Evolutionary conservation across 2,888 invertebrate species (phyloP).

Genomic region (Oligia latruncula): DNA sequence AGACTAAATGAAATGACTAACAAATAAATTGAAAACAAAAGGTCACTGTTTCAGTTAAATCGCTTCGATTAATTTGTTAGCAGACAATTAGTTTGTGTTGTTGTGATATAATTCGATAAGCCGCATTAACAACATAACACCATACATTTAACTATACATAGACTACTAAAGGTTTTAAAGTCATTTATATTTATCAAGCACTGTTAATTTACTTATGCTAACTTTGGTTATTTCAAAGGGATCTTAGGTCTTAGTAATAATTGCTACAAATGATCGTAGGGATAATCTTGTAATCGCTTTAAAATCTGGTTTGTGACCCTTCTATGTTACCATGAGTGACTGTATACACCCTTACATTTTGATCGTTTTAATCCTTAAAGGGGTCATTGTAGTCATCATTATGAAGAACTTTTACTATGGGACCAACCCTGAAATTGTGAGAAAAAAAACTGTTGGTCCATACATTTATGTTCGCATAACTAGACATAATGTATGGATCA

Average conservation of each 20-base stretch:
- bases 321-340: not conserved
- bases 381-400: too few relatives aligned
- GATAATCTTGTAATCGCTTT: constrained; percentile 35
- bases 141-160: not conserved
- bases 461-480: too few relatives aligned
- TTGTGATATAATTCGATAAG: not conserved
- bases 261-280: constrained; percentile 55
- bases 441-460: too few relatives aligned
- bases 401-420: too few relatives aligned
- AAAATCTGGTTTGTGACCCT: not conserved
- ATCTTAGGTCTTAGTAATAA: constrained; percentile 48
- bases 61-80: not conserved
- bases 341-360: too few relatives aligned
- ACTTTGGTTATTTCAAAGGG: constrained; percentile 35
- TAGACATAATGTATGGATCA: too few relatives aligned
- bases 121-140: too few relatives aligned
- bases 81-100: not conserved
- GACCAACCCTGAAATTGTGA: too few relatives aligned
- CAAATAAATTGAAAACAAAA: not conserved
- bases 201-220: constrained; percentile 48
- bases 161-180: not conserved
- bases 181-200: constrained; percentile 50
- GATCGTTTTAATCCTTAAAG: too few relatives aligned
- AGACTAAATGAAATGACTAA: not conserved
- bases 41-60: not conserved